Base-by-base conservation (phyloP, 1,140 invertebrate genomes). In the Triops longicaudatus region DNA sequence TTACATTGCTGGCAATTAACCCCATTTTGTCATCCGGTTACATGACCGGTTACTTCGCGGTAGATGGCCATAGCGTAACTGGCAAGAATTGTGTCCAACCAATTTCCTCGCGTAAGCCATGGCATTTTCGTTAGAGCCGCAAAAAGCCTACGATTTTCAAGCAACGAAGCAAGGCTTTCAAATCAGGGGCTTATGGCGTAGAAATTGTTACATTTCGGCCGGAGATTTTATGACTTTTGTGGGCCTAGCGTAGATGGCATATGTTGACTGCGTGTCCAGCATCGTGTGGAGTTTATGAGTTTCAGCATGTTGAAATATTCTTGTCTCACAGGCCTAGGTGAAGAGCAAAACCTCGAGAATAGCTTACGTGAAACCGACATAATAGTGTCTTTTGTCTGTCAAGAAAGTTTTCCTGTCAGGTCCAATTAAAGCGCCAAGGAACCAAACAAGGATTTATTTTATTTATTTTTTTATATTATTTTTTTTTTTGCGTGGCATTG, bases 331-430 rank as follows among this genome's bases (percentile, higher is more conserved):
- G 31, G 50, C 10, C 17, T 63, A 9, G 50, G 50, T 14, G 0
- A 63, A 63, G 14, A 63, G 50, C 50, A 17, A 63, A 63, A 63
- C 50, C 50, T 63, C 50, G 50, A 22, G 50, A 63, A 63, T 63
- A 63, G 50, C 50, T 63, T 63, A n/a, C 50, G 50, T 63, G 22
- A 63, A 63, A 63, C 50, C 50, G 22, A 63, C 50, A 63, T 63
- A 63, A 63, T 22, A 63, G 50, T 63, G 14, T 63, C 50, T 63
- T 63, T 63, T 63, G 50, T 63, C 50, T 63, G 50, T 63, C 50
- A 63, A 22, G 50, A 14, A 63, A 63, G 17, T 63, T 63, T 63
- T 63, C 50, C 50, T 63, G 50, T 14, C 50, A 63, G 50, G 14
- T 63, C 50, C 50, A 63, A 63, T 63, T 63, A 63, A 63, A 22